These are phyloP conservation scores for Tangachromis dhanisi DNA, from an alignment of 2,113 vertebrate species.

Conservation along the genomic window DNA sequence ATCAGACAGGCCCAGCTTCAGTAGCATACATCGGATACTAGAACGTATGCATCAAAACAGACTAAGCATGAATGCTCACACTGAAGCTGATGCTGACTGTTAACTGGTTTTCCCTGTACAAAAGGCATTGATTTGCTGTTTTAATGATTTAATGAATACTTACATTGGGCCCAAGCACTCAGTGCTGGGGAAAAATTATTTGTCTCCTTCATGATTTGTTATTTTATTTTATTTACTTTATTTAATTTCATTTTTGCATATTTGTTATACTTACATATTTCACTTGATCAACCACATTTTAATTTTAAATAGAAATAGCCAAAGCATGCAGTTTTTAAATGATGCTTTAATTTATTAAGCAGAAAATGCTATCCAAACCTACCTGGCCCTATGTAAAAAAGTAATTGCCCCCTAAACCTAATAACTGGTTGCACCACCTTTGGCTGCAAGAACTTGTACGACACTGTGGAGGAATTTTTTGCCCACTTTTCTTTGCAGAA, in stretches of 20 bases:
- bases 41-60: conserved; percentile 87
- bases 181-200: background rate
- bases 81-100: conserved; percentile 41
- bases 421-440: background rate
- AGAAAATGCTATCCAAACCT: background rate
- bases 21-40: conserved; percentile 90
- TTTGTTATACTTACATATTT: background rate
- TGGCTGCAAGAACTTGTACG: background rate
- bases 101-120: background rate
- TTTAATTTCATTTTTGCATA: background rate
- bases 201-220: background rate
- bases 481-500: background rate
- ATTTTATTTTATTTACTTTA: background rate
- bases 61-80: background rate
- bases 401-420: background rate
- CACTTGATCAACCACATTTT: background rate
- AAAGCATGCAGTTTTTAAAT: background rate
- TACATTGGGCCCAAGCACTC: background rate
- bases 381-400: background rate
- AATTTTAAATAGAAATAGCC: background rate
- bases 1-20: conserved; percentile 84
- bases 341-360: background rate
- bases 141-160: background rate
- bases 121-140: background rate
- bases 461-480: background rate